A percentile compares a stretch with the other conserved stretches of the same genome.
Evolutionary conservation across 1,140 invertebrate genomes (phyloP).

Genomic region (Nomia melanderi): DNA sequence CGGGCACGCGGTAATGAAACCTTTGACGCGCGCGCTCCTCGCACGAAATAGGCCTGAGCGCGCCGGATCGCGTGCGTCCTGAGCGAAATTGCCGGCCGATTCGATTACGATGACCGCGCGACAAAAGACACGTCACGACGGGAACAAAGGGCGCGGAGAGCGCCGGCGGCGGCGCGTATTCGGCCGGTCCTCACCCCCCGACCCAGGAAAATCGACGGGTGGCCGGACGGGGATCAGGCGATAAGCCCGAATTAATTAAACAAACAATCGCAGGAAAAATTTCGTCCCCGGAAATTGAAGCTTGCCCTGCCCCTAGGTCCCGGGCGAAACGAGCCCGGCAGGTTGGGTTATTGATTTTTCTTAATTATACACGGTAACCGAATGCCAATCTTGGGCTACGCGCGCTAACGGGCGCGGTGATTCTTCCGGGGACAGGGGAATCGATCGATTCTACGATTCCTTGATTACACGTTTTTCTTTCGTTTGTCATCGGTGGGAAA

Average conservation of each 20-base stretch:
- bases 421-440: not conserved
- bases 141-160: too few species aligned
- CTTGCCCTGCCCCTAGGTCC: not conserved
- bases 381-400: conserved; percentile 11
- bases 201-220: not conserved
- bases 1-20: conserved; percentile 24
- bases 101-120: not conserved
- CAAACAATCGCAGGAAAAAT: conserved; percentile 13
- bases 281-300: conserved; percentile 10
- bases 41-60: not conserved
- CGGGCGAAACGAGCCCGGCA: conserved; percentile 33
- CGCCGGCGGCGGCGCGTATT: too few species aligned
- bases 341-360: conserved; percentile 48
- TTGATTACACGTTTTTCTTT: too few species aligned
- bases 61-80: not conserved
- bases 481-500: too few species aligned
- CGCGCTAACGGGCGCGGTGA: too few species aligned
- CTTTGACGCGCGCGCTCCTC: conserved; percentile 15
- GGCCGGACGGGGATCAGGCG: not conserved
- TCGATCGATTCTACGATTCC: too few species aligned
- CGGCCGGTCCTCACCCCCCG: too few species aligned
- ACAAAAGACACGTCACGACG: not conserved
- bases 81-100: not conserved
- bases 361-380: conserved; percentile 32
- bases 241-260: conserved; percentile 37